Conservation (phyloP, 2,888 invertebrate species). For the Acholoe squamosa region DNA sequence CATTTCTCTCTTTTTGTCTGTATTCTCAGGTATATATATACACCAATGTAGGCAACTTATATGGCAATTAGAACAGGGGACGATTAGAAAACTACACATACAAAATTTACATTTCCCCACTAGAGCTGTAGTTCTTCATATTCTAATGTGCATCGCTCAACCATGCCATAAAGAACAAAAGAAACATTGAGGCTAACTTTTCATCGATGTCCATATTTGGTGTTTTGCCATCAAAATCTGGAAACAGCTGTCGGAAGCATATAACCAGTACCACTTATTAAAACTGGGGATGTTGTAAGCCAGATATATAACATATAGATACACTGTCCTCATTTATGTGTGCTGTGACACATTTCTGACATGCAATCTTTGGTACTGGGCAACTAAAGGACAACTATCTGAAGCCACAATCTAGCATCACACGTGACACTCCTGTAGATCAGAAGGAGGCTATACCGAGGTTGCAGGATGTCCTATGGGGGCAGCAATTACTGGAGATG, state of each 20-base stretch:
- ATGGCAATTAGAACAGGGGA: too few species aligned
- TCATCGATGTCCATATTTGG: neutral
- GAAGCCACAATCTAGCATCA: neutral
- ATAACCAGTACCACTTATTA: neutral
- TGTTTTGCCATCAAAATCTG: conserved; percentile 1
- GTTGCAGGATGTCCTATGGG: too few species aligned
- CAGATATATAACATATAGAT: conserved; percentile 1
- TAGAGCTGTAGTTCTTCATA: too few species aligned
- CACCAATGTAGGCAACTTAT: too few species aligned
- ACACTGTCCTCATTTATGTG: neutral
- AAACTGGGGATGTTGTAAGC: neutral
- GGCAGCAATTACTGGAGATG: too few species aligned
- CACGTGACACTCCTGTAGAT: neutral
- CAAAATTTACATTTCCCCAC: too few species aligned
- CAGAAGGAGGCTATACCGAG: neutral
- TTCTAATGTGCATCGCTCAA: too few species aligned
- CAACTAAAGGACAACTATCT: neutral
- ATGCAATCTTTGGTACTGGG: conserved; percentile 36
- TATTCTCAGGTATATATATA: too few species aligned
- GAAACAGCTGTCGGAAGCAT: neutral
- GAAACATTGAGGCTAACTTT: too few species aligned
- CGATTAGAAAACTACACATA: too few species aligned
- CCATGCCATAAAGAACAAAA: too few species aligned
- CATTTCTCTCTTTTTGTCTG: too few species aligned
- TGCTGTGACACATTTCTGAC: neutral